Evolutionary conservation across 2,888 invertebrate species (phyloP).

Genomic region (Campopleginae sp.): DNA sequence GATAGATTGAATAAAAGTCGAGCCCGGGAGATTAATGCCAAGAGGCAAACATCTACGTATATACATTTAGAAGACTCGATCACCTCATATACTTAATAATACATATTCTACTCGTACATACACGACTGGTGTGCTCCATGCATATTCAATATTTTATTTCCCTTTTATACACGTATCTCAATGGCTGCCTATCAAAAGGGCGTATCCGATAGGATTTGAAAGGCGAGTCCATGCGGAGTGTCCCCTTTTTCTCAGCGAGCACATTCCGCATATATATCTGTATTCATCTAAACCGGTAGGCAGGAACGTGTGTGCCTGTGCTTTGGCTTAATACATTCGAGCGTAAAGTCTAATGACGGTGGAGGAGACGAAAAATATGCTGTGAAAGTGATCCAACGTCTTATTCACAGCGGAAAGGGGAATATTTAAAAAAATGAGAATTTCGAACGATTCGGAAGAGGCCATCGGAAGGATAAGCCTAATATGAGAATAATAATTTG

Average conservation of each 20-base stretch:
- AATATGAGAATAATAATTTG: neutral
- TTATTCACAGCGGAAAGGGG: neutral
- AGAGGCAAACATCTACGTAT: slow-evolving; percentile 19
- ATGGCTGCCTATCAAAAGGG: neutral
- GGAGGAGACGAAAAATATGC: neutral
- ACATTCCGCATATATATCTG: slow-evolving; percentile 18
- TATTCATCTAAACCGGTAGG: slow-evolving; percentile 56
- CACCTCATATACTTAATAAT: slow-evolving; percentile 46
- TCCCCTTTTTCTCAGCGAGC: neutral
- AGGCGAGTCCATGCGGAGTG: neutral
- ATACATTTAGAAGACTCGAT: slow-evolving; percentile 29
- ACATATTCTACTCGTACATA: slow-evolving; percentile 40
- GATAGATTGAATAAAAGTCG: slow-evolving; percentile 69
- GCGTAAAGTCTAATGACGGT: slow-evolving; percentile 15
- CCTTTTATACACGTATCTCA: neutral
- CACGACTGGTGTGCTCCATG: slow-evolving; percentile 56
- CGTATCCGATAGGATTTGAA: neutral
- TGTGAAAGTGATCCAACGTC: neutral
- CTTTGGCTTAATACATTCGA: slow-evolving; percentile 12
- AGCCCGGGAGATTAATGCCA: slow-evolving; percentile 68
- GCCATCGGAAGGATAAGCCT: neutral
- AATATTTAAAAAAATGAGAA: neutral
- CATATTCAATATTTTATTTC: slow-evolving; percentile 70
- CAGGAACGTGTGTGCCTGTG: slow-evolving; percentile 23
- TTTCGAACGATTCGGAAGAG: neutral